phyloP scores from a whole-genome alignment of 92 coral and sea anemone species.

The Paragorgia papillata region DNA sequence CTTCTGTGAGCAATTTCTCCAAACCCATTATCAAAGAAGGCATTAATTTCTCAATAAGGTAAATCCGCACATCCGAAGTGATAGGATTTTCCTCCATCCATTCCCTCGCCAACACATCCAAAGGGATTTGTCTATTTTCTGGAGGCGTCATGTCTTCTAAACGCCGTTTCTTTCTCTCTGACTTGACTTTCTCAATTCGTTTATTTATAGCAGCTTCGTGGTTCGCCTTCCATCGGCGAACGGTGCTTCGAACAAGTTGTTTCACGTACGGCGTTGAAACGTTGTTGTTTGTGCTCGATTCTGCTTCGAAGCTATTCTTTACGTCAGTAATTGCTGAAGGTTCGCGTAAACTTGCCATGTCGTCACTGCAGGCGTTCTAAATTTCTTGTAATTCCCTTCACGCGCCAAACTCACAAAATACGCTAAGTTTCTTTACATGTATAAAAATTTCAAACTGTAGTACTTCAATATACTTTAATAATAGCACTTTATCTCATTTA shows the following conservation, averaged over 20 bases:
- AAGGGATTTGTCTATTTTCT: slow-evolving; percentile 65
- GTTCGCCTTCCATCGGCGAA: slow-evolving; percentile 77
- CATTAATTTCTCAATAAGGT: slow-evolving; percentile 77
- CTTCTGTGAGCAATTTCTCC: slow-evolving; percentile 88
- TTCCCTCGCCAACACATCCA: slow-evolving; percentile 86
- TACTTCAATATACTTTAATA: too few relatives aligned
- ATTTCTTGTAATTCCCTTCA: not conserved
- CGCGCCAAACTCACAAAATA: too few relatives aligned
- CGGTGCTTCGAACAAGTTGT: slow-evolving; percentile 70
- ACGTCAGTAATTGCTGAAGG: slow-evolving; percentile 69
- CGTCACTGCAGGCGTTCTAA: slow-evolving; percentile 2
- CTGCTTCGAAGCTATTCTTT: slow-evolving; percentile 54
- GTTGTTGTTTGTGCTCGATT: too few relatives aligned
- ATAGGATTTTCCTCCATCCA: slow-evolving; percentile 83
- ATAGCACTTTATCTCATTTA: too few relatives aligned
- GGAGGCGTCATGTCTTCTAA: slow-evolving; percentile 61
- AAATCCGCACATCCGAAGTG: slow-evolving; percentile 78
- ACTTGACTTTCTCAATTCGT: slow-evolving; percentile 69
- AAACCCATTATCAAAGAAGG: slow-evolving; percentile 92
- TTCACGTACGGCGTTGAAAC: slow-evolving; percentile 65
- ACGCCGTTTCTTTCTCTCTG: slow-evolving; percentile 76
- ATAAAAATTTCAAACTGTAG: too few relatives aligned
- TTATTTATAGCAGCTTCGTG: slow-evolving; percentile 75
- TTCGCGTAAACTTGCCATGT: slow-evolving; percentile 48
- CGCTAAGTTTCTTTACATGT: too few relatives aligned